phyloP scores from a whole-genome alignment of 2,888 invertebrate species.

The Clepsis dumicolana region DNA sequence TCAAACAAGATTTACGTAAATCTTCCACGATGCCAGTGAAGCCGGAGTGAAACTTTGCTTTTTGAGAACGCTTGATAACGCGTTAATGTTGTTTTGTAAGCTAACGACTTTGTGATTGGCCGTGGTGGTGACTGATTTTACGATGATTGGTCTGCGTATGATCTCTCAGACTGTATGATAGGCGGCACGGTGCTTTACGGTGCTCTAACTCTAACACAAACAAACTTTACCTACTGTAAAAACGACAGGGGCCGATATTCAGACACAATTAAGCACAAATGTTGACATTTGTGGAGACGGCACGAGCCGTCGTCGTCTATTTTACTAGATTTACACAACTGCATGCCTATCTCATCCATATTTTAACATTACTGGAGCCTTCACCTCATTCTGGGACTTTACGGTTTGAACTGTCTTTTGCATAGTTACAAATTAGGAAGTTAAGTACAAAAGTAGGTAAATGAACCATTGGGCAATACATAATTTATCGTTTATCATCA shows the following conservation, averaged over 20 bases:
- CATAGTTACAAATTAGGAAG: no score
- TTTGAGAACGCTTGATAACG: background rate
- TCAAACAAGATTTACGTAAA: slow-evolving; percentile 25
- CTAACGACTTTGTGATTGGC: background rate
- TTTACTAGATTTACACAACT: background rate
- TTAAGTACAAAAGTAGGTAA: no score
- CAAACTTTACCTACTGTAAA: slow-evolving; percentile 54
- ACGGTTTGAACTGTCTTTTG: no score
- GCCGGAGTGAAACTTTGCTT: background rate
- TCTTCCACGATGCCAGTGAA: background rate
- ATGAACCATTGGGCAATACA: no score
- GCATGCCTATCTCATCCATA: background rate
- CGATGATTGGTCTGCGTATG: slow-evolving; percentile 47
- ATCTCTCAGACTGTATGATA: no score
- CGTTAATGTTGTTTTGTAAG: background rate
- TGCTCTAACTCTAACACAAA: slow-evolving; percentile 54
- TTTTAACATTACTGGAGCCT: background rate
- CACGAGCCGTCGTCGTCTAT: slow-evolving; percentile 5
- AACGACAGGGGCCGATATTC: slow-evolving; percentile 50
- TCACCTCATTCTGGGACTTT: no score
- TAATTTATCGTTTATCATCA: no score
- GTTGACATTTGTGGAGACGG: slow-evolving; percentile 34
- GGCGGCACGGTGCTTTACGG: slow-evolving; percentile 49
- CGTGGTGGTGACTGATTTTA: slow-evolving; percentile 12
- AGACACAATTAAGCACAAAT: slow-evolving; percentile 44